phyloP scores from a whole-genome alignment of 2,797 vertebrate species.

The Sternotherus odoratus region DNA sequence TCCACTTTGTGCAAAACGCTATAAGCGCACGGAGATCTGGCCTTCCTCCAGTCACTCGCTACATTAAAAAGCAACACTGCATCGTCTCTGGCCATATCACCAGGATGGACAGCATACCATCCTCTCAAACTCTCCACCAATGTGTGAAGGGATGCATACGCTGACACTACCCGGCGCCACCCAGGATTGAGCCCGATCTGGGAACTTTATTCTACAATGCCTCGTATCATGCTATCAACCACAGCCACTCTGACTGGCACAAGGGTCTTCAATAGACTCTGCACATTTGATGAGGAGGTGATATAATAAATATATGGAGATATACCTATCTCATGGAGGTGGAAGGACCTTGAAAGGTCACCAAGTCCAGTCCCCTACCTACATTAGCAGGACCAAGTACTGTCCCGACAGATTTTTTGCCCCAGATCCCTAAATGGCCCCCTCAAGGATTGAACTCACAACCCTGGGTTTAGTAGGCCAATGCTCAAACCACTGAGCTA shows the following conservation, averaged over 20 bases:
- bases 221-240: neutral
- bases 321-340: too few relatives aligned
- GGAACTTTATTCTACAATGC: neutral
- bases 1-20: neutral
- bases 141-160: neutral
- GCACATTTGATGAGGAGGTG: neutral
- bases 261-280: neutral
- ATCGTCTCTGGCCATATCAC: neutral
- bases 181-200: neutral
- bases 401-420: too few relatives aligned
- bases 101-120: neutral
- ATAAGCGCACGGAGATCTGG: neutral
- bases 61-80: neutral
- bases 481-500: too few relatives aligned
- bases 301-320: too few relatives aligned
- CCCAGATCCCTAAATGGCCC: too few relatives aligned
- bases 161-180: neutral
- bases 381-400: too few relatives aligned
- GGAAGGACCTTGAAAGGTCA: too few relatives aligned
- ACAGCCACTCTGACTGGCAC: too few relatives aligned
- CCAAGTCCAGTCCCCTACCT: too few relatives aligned
- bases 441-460: too few relatives aligned
- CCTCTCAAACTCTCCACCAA: neutral
- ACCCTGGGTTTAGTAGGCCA: too few relatives aligned
- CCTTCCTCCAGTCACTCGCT: neutral